Conservation (phyloP, 1,140 invertebrate species). For the Pachypeltis micranthus region DNA sequence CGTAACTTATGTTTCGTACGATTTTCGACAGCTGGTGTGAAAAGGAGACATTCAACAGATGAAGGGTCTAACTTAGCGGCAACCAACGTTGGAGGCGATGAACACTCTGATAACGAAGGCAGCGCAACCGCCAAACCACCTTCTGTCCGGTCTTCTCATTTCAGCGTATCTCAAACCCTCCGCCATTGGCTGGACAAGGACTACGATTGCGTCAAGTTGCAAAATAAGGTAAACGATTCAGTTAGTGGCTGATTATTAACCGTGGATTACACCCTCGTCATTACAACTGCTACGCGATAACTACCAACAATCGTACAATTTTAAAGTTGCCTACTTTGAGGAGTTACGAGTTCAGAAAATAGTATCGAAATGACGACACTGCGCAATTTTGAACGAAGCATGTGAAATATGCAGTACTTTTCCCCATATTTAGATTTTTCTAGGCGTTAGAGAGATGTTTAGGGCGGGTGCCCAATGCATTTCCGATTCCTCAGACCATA, state of each 20-base stretch:
- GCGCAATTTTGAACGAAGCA: too few species aligned
- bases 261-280: too few species aligned
- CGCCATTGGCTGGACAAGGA: neutral
- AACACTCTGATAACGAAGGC: neutral
- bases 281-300: too few species aligned
- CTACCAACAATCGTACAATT: too few species aligned
- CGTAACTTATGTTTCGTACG: too few species aligned
- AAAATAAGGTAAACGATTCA: neutral
- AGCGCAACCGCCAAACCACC: neutral
- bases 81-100: neutral
- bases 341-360: too few species aligned
- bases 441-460: too few species aligned
- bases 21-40: neutral
- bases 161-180: neutral
- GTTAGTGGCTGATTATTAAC: too few species aligned
- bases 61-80: neutral
- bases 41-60: neutral
- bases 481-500: neutral
- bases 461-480: neutral
- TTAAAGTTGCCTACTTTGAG: too few species aligned
- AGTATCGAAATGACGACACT: too few species aligned
- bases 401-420: too few species aligned
- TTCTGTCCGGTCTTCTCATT: neutral
- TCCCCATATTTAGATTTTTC: too few species aligned
- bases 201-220: neutral